Evolutionary conservation across 2,888 invertebrate genomes (phyloP).

Genomic region (Melinopterus prodromus): DNA sequence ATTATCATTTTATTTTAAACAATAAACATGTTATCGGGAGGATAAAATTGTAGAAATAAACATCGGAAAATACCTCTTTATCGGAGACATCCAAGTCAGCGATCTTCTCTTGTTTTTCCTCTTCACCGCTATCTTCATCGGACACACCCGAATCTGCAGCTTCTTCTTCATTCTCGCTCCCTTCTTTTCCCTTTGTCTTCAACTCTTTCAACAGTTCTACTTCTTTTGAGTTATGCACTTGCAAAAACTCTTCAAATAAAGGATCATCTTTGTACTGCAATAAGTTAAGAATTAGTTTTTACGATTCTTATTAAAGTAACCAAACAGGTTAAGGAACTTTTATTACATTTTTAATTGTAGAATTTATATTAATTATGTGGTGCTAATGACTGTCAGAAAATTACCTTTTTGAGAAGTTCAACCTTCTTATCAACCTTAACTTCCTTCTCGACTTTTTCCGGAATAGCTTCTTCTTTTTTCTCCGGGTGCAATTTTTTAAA

Average conservation of each 20-base stretch:
- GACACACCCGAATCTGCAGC: constrained; percentile 68
- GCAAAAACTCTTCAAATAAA: constrained; percentile 87
- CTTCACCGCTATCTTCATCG: constrained; percentile 60
- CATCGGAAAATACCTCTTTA: neutral
- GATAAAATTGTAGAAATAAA: constrained; percentile 10
- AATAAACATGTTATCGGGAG: constrained; percentile 22
- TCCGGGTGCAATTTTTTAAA: constrained; percentile 65
- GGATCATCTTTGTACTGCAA: constrained; percentile 85
- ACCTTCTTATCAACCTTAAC: constrained; percentile 61
- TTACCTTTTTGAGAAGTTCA: constrained; percentile 73
- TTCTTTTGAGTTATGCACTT: constrained; percentile 74
- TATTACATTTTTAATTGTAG: too few species aligned
- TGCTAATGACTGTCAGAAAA: constrained; percentile 28
- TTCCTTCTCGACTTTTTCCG: constrained; percentile 47
- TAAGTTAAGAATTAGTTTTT: constrained; percentile 30
- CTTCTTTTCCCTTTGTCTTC: constrained; percentile 58
- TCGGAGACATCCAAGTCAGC: constrained; percentile 76
- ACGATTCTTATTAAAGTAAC: too few species aligned
- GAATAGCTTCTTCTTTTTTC: constrained; percentile 51
- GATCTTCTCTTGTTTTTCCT: constrained; percentile 65
- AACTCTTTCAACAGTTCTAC: constrained; percentile 46
- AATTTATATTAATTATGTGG: too few species aligned
- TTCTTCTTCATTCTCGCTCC: constrained; percentile 46
- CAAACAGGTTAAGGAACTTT: too few species aligned
- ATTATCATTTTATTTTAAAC: neutral